Percentiles rank a stretch among this genome's conserved stretches.
Evolutionary conservation across 1,140 invertebrate species (phyloP).

Genomic region (Sinonovacula constricta): DNA sequence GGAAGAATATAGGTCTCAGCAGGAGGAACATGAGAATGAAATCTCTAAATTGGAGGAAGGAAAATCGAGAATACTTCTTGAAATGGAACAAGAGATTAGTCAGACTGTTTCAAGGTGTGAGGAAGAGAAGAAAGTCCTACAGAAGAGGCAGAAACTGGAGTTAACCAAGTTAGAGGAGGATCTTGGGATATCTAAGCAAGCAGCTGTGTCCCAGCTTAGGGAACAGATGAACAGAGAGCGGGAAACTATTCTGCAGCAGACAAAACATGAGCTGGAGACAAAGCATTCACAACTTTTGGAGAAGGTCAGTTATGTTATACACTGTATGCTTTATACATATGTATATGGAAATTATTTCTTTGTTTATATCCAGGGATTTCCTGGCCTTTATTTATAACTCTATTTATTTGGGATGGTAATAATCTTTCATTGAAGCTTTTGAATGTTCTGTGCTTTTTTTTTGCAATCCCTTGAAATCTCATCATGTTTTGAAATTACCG

Average conservation of each 20-base stretch:
- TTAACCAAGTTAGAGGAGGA: constrained; percentile 67
- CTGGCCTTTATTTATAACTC: no score
- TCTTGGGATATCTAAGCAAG: constrained; percentile 55
- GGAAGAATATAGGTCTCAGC: not conserved
- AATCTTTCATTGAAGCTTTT: no score
- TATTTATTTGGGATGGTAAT: no score
- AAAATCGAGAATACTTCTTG: constrained; percentile 7
- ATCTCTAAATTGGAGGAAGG: constrained; percentile 42
- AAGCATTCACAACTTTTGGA: constrained; percentile 11
- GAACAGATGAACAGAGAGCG: constrained; percentile 56
- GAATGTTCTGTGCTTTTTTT: no score
- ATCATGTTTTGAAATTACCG: no score
- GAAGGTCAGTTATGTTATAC: constrained; percentile 30
- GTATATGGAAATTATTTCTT: no score
- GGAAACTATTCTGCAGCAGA: constrained; percentile 54
- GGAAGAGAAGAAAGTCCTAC: constrained; percentile 78
- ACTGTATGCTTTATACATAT: no score
- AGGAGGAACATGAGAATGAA: constrained; percentile 9
- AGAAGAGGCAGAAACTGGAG: constrained; percentile 81
- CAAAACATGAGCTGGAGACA: constrained; percentile 45
- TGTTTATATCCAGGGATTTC: no score
- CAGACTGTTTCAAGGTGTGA: constrained; percentile 77
- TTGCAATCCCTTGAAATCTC: no score
- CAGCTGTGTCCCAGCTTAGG: constrained; percentile 48
- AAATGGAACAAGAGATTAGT: constrained; percentile 84